Evolutionary conservation across 1,140 invertebrate genomes (phyloP).

Genomic region (Lethrus apterus): DNA sequence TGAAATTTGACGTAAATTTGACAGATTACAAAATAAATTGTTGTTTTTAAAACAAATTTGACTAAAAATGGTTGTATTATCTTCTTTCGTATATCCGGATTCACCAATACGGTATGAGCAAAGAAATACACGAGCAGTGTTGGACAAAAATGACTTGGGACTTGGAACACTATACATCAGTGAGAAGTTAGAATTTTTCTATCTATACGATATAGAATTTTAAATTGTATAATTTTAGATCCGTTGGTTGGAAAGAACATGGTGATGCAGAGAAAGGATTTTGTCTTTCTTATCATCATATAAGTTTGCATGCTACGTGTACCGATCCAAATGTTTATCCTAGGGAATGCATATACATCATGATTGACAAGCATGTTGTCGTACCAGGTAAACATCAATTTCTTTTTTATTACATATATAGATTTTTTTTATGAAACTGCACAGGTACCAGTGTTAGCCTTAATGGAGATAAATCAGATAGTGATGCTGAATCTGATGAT

Average conservation of each 20-base stretch:
- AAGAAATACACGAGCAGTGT: constrained; percentile 27
- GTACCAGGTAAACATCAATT: constrained; percentile 42
- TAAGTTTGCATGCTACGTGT: constrained; percentile 68
- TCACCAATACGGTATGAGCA: constrained; percentile 32
- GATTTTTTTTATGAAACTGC: constrained; percentile 9
- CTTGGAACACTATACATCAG: constrained; percentile 35
- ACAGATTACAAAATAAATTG: too few species aligned
- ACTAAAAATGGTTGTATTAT: constrained; percentile 36
- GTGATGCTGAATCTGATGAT: constrained; percentile 43
- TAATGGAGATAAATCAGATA: constrained; percentile 16
- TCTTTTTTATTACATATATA: constrained; percentile 10
- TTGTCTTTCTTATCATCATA: constrained; percentile 62
- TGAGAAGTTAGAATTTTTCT: constrained; percentile 30
- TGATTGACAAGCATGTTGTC: constrained; percentile 57
- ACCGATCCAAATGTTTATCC: constrained; percentile 57
- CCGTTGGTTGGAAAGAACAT: constrained; percentile 53
- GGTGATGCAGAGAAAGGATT: constrained; percentile 53
- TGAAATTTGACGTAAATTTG: too few species aligned
- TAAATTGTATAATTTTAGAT: constrained; percentile 42
- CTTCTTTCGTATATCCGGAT: constrained; percentile 31
- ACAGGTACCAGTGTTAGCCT: constrained; percentile 5
- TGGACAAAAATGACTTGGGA: constrained; percentile 36
- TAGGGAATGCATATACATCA: constrained; percentile 62
- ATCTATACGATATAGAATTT: not conserved
- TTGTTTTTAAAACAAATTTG: not conserved